Evolutionary conservation across 2,888 invertebrate genomes (phyloP).

Genomic region (Caenorhabditis virilis): DNA sequence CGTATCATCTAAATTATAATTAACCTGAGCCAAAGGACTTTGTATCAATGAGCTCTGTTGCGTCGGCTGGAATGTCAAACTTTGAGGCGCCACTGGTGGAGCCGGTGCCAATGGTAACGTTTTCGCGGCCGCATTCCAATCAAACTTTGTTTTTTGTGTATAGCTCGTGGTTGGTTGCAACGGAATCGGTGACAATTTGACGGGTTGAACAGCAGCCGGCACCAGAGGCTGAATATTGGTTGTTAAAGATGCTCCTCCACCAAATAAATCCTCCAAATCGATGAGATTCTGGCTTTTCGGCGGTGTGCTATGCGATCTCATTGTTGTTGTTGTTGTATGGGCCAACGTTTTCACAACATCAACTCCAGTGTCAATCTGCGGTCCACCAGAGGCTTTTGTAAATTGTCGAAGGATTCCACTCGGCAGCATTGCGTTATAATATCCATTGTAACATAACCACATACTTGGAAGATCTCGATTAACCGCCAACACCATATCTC

Average conservation of each 20-base stretch:
- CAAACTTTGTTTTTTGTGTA: not conserved
- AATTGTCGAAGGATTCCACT: conserved; percentile 34
- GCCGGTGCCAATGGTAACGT: conserved; percentile 14
- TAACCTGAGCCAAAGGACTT: conserved; percentile 3
- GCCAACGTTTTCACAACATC: conserved; percentile 8
- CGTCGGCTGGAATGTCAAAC: not conserved
- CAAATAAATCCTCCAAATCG: conserved; percentile 43
- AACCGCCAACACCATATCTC: conserved; percentile 42
- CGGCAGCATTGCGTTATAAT: conserved; percentile 47
- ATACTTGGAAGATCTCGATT: conserved; percentile 37
- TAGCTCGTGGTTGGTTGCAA: not conserved
- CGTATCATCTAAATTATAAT: conserved; percentile 22
- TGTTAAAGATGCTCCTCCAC: conserved; percentile 6
- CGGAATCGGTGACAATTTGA: conserved; percentile 3
- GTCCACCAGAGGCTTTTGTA: not conserved
- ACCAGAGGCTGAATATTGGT: not conserved
- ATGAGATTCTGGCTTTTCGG: conserved; percentile 42
- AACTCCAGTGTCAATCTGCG: conserved; percentile 16
- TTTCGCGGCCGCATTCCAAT: conserved; percentile 13
- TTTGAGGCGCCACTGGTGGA: not conserved
- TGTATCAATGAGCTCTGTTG: not conserved
- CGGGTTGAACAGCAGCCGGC: too few relatives aligned
- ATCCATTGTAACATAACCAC: conserved; percentile 51
- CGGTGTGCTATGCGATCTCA: conserved; percentile 13
- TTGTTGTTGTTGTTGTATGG: not conserved